phyloP scores from a whole-genome alignment of 2,888 invertebrate species.

The Nephrocerus scutellatus region DNA sequence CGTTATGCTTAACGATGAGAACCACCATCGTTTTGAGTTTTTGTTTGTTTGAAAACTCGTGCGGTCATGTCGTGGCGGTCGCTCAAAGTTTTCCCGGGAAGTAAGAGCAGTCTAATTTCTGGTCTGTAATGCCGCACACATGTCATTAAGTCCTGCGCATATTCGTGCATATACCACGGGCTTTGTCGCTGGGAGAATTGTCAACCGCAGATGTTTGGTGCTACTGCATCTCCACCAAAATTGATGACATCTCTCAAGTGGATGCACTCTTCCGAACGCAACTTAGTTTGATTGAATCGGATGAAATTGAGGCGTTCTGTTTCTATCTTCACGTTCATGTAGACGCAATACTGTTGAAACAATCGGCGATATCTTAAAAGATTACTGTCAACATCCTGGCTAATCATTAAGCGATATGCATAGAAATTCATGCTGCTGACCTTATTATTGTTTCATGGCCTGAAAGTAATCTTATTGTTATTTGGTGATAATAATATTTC shows the following conservation, averaged over 20 bases:
- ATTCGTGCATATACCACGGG: constrained; percentile 20
- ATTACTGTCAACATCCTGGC: constrained; percentile 12
- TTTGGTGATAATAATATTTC: not conserved
- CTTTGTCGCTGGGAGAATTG: constrained; percentile 14
- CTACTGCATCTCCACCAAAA: constrained; percentile 20
- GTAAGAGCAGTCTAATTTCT: no score
- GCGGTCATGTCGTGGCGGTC: no score
- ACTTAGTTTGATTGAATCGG: constrained; percentile 30
- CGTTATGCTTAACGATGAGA: no score
- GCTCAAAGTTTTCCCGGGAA: no score
- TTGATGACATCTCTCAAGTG: constrained; percentile 35
- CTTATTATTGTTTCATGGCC: not conserved
- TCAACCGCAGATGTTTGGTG: constrained; percentile 8
- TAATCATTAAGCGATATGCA: not conserved
- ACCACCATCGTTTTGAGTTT: no score
- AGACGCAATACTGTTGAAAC: constrained; percentile 35
- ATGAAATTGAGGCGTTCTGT: constrained; percentile 30
- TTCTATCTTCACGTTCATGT: constrained; percentile 38
- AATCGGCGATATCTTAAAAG: constrained; percentile 25
- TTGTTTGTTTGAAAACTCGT: no score
- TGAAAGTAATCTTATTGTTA: not conserved
- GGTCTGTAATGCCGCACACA: constrained; percentile 2
- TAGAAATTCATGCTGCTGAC: not conserved
- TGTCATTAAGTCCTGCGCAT: constrained; percentile 12
- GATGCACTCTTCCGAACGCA: constrained; percentile 30